Base-by-base conservation (phyloP, 1,140 invertebrate genomes). In the Drosophila obscura region DNA sequence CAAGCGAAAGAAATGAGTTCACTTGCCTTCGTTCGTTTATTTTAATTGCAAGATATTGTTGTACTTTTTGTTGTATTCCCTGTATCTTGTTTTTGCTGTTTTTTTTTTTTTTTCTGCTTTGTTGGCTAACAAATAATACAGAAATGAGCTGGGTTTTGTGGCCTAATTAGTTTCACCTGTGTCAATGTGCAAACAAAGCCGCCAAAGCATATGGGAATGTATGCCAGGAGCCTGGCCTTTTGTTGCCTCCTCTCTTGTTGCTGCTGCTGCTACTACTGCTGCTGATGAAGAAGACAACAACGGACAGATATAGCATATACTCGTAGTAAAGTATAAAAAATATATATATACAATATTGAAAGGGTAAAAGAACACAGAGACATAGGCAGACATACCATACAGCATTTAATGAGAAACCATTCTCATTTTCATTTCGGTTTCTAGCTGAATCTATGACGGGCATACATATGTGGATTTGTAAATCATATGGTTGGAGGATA, bases 101-200 rank as follows among this genome's bases (percentile, higher is more conserved):
- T 19, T 19, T 19, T 19, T 1, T 19, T 63, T 67, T 51, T 62
- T 49, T 77, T 74, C 72, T 74, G 73, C 81, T 77, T 71, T 88
- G 83, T 88, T 88, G 79, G 71, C 72, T 69, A 73, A 88, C 83
- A 88, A 88, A 88, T 88, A 88, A 88, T 74, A 88, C 83, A 88
- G 77, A 83, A 88, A 88, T 88, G 83, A 88, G 72, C 83, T 83
- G 76, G 79, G 83, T 88, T 88, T 88, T 88, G 83, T 88, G 83
- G 83, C 83, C 83, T 88, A 88, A 88, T 88, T 88, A 88, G 83
- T 88, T 88, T 88, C 83, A 88, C 83, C 83, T 88, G 83, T 88
- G 83, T 88, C 83, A 88, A 88, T 88, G 76, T 83, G 75, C 73
- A 88, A 88, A 88, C 83, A 88, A 88, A 59, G 72, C 59, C 52